These are phyloP conservation scores for Diceros bicornis DNA, from an alignment of 2,797 vertebrate species.

Conservation along the genomic window DNA sequence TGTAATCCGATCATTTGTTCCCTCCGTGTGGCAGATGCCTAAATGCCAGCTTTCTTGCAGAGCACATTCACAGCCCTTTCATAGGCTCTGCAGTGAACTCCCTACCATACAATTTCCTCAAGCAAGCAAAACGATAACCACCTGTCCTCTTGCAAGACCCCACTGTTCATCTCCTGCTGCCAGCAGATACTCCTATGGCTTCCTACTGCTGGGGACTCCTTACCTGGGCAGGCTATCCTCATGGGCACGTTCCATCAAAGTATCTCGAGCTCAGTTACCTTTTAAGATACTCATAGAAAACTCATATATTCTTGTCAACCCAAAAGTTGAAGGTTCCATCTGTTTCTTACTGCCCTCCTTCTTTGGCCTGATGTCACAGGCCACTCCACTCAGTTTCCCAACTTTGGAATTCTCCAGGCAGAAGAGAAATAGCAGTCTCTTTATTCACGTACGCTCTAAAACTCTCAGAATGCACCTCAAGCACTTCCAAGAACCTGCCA, in stretches of 20 bases:
- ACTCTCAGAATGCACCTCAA: not conserved
- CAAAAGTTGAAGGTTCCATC: not conserved
- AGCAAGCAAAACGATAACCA: not conserved
- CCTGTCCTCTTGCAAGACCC: not conserved
- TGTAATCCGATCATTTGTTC: not conserved
- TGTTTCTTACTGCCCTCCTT: not conserved
- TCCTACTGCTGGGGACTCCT: not conserved
- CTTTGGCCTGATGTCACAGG: not conserved
- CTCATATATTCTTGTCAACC: not conserved
- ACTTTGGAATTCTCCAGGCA: constrained; percentile 9
- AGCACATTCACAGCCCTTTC: not conserved
- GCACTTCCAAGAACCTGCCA: not conserved
- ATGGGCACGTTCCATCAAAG: not conserved
- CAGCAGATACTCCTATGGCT: not conserved
- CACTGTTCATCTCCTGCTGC: not conserved
- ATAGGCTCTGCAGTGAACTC: not conserved
- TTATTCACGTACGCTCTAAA: not conserved
- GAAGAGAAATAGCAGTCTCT: not conserved
- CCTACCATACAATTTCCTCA: not conserved
- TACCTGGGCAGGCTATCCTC: not conserved
- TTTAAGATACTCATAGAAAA: not conserved
- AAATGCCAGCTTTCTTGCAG: not conserved
- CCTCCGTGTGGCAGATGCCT: not conserved
- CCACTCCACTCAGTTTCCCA: not conserved
- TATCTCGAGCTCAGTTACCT: not conserved